Evolutionary conservation across 2,113 vertebrate species (phyloP).

Genomic region (Heteronetta atricapilla): DNA sequence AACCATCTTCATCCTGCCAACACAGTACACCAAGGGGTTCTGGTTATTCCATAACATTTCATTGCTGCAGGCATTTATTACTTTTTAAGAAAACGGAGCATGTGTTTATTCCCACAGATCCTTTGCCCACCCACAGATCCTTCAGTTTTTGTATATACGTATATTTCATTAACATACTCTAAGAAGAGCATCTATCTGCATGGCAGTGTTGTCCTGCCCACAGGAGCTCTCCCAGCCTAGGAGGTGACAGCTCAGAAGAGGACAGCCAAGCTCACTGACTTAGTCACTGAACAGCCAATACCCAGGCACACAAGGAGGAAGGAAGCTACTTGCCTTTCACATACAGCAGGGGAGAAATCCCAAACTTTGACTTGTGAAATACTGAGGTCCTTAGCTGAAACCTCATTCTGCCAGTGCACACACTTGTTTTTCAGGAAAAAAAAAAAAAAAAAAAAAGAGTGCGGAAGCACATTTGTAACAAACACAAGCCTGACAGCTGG

Average conservation of each 20-base stretch:
- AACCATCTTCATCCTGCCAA: constrained; percentile 74
- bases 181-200: neutral
- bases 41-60: neutral
- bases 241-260: neutral
- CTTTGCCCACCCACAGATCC: neutral
- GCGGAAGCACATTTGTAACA: neutral
- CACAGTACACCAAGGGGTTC: neutral
- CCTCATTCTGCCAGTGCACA: neutral
- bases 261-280: neutral
- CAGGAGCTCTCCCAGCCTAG: neutral
- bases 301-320: neutral
- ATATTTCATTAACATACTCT: neutral
- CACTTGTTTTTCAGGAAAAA: rapidly evolving
- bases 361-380: neutral
- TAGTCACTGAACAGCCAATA: neutral
- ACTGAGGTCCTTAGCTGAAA: neutral
- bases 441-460: rapidly evolving
- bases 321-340: neutral
- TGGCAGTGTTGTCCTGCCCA: rapidly evolving
- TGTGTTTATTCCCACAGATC: neutral
- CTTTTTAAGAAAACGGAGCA: neutral
- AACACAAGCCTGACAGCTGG: rapidly evolving
- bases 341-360: neutral
- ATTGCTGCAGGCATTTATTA: neutral
- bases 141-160: neutral